phyloP scores from a whole-genome alignment of 2,113 vertebrate genomes.

The Colaptes auratus region DNA sequence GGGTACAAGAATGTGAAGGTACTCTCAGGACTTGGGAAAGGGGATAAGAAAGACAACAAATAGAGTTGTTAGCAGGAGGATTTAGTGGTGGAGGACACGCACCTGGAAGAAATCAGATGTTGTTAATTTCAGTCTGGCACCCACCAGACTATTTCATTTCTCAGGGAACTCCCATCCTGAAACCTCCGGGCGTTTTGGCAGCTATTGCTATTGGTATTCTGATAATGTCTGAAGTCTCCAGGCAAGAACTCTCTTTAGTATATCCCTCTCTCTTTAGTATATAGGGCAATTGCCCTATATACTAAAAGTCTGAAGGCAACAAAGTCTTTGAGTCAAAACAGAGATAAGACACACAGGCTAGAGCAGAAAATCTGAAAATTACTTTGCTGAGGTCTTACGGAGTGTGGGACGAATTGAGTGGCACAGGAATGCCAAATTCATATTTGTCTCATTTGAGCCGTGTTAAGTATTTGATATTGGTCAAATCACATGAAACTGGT shows the following conservation, averaged over 20 bases:
- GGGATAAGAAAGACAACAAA: background rate
- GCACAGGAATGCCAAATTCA: background rate
- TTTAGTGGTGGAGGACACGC: background rate
- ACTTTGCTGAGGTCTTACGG: background rate
- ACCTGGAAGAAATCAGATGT: constrained; percentile 36
- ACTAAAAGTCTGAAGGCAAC: background rate
- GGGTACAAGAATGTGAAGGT: background rate
- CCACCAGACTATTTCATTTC: background rate
- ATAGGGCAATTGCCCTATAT: background rate
- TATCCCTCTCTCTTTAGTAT: no score
- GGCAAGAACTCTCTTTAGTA: background rate
- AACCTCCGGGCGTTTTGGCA: constrained; percentile 13
- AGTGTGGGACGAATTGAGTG: background rate
- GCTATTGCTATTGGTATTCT: background rate
- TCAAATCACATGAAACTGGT: background rate
- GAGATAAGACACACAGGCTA: background rate
- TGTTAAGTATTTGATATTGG: background rate
- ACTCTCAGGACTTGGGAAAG: background rate
- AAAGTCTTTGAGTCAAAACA: background rate
- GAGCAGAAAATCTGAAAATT: background rate
- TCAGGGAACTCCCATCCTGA: background rate
- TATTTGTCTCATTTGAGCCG: background rate
- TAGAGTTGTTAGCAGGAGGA: background rate
- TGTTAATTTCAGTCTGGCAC: background rate
- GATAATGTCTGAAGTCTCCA: background rate